These are phyloP conservation scores for Ceramica pisi DNA, from an alignment of 2,888 invertebrate species.

Conservation along the genomic window DNA sequence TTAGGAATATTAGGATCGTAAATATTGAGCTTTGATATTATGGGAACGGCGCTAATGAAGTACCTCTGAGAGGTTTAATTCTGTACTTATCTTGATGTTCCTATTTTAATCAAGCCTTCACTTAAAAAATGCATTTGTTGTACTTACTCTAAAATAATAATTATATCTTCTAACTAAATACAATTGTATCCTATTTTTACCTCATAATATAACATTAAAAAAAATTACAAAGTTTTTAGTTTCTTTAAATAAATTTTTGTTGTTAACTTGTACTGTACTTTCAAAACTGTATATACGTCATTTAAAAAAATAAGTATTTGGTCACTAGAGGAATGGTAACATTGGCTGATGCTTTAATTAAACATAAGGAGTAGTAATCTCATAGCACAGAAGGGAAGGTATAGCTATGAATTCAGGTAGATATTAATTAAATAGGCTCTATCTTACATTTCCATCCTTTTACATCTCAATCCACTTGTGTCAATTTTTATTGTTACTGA, in stretches of 20 bases:
- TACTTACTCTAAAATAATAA: neutral
- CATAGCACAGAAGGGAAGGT: neutral
- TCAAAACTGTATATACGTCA: too few relatives aligned
- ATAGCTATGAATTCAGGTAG: conserved; percentile 7
- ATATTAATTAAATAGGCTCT: conserved; percentile 2
- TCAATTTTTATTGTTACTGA: neutral
- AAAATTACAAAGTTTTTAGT: neutral
- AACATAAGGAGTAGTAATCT: neutral
- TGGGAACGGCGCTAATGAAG: conserved; percentile 9
- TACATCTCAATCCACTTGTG: conserved; percentile 13
- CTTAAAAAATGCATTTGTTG: conserved; percentile 1
- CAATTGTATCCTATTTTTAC: neutral
- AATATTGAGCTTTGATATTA: neutral
- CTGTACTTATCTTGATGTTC: conserved; percentile 8
- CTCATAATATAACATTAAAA: neutral
- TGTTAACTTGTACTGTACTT: too few relatives aligned
- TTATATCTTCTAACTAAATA: neutral
- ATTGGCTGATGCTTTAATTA: neutral
- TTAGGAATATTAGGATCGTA: neutral
- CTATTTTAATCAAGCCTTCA: conserved; percentile 17
- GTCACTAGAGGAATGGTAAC: neutral
- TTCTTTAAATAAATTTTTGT: neutral
- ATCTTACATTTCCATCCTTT: conserved; percentile 15
- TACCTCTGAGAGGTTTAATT: neutral
- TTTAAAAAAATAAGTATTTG: conserved; percentile 3